Evolutionary conservation across 1,140 invertebrate species (phyloP).

Genomic region (Tetragonula clypearis): DNA sequence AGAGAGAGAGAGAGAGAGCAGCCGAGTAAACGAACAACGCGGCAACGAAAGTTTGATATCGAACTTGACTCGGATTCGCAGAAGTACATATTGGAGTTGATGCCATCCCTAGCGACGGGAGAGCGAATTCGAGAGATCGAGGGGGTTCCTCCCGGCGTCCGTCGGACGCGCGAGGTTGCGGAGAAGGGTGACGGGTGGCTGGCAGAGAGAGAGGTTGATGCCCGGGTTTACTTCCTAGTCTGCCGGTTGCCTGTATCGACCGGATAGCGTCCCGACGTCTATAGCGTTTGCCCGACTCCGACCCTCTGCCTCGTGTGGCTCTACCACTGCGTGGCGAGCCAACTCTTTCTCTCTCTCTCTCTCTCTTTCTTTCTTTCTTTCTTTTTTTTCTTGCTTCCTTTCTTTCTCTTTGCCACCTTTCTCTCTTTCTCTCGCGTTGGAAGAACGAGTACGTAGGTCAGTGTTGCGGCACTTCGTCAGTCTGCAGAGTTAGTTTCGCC

Average conservation of each 20-base stretch:
- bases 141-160: constrained; percentile 55
- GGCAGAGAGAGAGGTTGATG: constrained; percentile 74
- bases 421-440: too few species aligned
- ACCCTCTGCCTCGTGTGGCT: constrained; percentile 20
- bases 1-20: too few species aligned
- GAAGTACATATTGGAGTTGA: too few species aligned
- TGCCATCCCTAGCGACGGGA: background rate
- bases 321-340: constrained; percentile 3
- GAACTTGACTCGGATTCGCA: too few species aligned
- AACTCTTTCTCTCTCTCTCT: background rate
- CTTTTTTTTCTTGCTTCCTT: background rate
- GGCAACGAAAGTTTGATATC: too few species aligned
- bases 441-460: background rate
- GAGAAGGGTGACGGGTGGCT: constrained; percentile 67
- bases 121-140: constrained; percentile 67
- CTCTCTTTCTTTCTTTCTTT: background rate
- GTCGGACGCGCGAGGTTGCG: constrained; percentile 51
- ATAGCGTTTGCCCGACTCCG: constrained; percentile 52
- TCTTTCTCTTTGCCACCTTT: background rate
- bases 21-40: too few species aligned
- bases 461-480: background rate
- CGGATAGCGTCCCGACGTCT: constrained; percentile 73
- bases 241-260: constrained; percentile 76
- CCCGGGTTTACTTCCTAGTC: constrained; percentile 77
- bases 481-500: too few species aligned